Conservation (phyloP, 2,113 vertebrate genomes). For the Hystrix cristata region DNA sequence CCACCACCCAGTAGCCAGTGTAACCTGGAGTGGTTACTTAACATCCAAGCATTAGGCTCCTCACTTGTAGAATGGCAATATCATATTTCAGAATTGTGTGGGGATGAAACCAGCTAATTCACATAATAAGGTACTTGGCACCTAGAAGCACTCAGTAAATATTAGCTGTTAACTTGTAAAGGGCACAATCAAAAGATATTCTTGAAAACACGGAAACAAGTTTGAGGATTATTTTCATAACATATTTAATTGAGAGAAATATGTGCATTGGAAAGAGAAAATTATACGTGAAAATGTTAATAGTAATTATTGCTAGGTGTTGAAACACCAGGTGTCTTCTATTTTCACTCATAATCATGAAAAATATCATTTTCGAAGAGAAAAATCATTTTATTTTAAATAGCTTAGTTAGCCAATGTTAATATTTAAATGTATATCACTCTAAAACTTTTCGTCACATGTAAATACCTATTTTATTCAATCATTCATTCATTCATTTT, state of each 20-base stretch:
- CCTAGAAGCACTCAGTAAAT: neutral
- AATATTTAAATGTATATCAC: neutral
- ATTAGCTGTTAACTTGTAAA: constrained; percentile 33
- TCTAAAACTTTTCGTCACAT: constrained; percentile 38
- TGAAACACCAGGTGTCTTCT: neutral
- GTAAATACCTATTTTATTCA: neutral
- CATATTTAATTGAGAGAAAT: neutral
- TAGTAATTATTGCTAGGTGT: neutral
- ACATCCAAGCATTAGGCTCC: neutral
- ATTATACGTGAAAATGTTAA: neutral
- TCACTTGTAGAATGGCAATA: neutral
- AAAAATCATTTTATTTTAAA: constrained; percentile 44
- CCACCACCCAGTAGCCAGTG: neutral
- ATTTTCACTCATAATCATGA: neutral
- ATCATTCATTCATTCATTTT: neutral
- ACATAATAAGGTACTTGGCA: neutral
- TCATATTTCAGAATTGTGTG: neutral
- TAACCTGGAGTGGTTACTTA: neutral
- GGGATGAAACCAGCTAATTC: neutral
- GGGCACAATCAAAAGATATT: neutral
- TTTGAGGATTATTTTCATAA: neutral
- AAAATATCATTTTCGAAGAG: neutral
- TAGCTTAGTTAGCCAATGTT: neutral
- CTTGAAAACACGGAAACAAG: constrained; percentile 14
- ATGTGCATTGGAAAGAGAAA: neutral